Base-by-base conservation (phyloP, 2,888 invertebrate species). In the Pollenia amentaria region DNA sequence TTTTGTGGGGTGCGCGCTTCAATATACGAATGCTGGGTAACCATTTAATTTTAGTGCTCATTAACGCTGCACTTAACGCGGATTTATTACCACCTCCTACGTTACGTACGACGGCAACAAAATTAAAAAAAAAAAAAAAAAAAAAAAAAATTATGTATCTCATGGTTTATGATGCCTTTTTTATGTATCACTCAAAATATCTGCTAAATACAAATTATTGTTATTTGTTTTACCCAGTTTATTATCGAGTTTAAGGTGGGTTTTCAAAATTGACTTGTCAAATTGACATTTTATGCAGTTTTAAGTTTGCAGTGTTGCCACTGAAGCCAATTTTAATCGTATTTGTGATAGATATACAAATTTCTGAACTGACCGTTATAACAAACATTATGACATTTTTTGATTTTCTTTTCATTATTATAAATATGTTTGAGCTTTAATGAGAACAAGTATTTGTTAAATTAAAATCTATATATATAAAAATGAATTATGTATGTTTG, bases 81-180 rank as follows among this genome's bases (percentile, higher is more conserved):
- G 91, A 91, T 91, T 91, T 91, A 91, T 92, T 89, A 90, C 90
- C 90, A 89, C 84, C 91, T 89, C 90, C 91, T 89, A 91, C 89
- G 84, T 89, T 88, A 89, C 88, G 89, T 84, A 62, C n/a, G 51
- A 11, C 7, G 18, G 38, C 69, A 62, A 21, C 51, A 40, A 53
- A 77, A 80, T 67, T 57, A 65, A 78, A 75, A 38, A 21, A 29
- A 60, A 16, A 62, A 62, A 48, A 48, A 29, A 9, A 29, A n/a
- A 42, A 14, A 60, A 9, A 44, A n/a, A 55, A 38, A 48, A 29
- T 29, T 60, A 73, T 51, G 70, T n/a, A 62, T 69, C 10, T 12
- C 55, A 48, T 40, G 73, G 3, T 78, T 85, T 67, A 64, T 85
- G 77, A 69, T 60, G 29, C 14, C 48, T 38, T 57, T 51, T 44